Evolutionary conservation across 2,888 invertebrate species (phyloP).

Genomic region (Andrena haemorrhoa): DNA sequence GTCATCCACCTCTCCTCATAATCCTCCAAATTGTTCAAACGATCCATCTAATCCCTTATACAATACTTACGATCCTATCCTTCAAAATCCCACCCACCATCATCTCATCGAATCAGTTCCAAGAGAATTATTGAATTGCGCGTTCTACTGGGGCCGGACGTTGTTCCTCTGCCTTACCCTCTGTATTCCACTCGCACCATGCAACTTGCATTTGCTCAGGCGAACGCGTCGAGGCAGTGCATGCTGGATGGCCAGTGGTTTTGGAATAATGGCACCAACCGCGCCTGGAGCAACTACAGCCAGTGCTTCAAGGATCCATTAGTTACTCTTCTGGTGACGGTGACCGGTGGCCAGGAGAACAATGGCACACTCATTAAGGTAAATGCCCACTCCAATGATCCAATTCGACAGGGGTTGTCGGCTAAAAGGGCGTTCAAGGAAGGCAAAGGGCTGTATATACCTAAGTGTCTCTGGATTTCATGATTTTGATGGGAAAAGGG

Average conservation of each 20-base stretch:
- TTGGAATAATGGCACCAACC: slow-evolving; percentile 80
- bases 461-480: neutral
- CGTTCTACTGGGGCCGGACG: neutral
- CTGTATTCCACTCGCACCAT: neutral
- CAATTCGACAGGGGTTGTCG: neutral
- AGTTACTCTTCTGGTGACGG: slow-evolving; percentile 83
- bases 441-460: neutral
- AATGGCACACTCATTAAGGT: slow-evolving; percentile 77
- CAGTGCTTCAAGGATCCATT: slow-evolving; percentile 84
- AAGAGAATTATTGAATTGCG: neutral
- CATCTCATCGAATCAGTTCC: too few relatives aligned
- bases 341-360: slow-evolving; percentile 75
- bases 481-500: neutral
- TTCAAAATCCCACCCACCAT: too few relatives aligned
- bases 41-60: too few relatives aligned
- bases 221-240: slow-evolving; percentile 85
- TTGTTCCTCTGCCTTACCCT: neutral
- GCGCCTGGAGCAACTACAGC: slow-evolving; percentile 86
- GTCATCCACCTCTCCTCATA: too few relatives aligned
- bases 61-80: too few relatives aligned
- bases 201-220: slow-evolving; percentile 68
- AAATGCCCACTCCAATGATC: slow-evolving; percentile 21
- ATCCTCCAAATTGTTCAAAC: too few relatives aligned
- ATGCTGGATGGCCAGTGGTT: slow-evolving; percentile 86
- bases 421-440: neutral